Conservation (phyloP, 2,888 invertebrate species). For the Coleophora flavipennella region DNA sequence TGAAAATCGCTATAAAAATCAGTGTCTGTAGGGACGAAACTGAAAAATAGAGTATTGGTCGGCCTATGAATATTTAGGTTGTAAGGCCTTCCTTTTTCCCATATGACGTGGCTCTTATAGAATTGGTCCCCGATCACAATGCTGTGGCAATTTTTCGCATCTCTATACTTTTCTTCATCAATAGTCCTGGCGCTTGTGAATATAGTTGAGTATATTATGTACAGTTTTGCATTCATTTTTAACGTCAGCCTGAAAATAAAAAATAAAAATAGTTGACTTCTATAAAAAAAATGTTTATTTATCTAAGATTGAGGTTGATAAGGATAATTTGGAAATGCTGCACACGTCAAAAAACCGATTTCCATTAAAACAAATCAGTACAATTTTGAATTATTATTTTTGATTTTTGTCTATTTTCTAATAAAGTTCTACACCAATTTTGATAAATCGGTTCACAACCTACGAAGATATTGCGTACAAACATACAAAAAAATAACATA, state of each 20-base stretch:
- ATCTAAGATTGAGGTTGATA: too few species aligned
- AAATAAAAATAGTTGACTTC: neutral
- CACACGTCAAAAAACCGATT: too few species aligned
- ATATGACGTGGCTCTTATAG: constrained; percentile 35
- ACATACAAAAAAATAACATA: too few species aligned
- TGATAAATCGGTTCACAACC: too few species aligned
- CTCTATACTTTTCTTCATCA: neutral
- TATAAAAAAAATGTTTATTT: neutral
- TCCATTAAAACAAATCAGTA: too few species aligned
- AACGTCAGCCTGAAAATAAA: neutral
- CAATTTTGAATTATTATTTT: too few species aligned
- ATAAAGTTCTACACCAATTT: too few species aligned
- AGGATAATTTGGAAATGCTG: too few species aligned
- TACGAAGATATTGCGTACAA: too few species aligned
- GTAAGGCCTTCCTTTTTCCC: constrained; percentile 35
- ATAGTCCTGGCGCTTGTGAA: constrained; percentile 13
- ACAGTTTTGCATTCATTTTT: neutral
- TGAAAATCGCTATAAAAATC: constrained; percentile 45
- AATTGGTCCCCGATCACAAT: constrained; percentile 33
- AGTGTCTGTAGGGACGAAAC: constrained; percentile 33
- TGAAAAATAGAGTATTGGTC: constrained; percentile 41
- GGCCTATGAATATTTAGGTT: constrained; percentile 37
- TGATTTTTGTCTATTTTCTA: too few species aligned
- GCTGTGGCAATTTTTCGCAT: constrained; percentile 25
- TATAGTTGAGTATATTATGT: constrained; percentile 12